Evolutionary conservation across 2,888 invertebrate species (phyloP).

Genomic region (Caenorhabditis zanzibari): DNA sequence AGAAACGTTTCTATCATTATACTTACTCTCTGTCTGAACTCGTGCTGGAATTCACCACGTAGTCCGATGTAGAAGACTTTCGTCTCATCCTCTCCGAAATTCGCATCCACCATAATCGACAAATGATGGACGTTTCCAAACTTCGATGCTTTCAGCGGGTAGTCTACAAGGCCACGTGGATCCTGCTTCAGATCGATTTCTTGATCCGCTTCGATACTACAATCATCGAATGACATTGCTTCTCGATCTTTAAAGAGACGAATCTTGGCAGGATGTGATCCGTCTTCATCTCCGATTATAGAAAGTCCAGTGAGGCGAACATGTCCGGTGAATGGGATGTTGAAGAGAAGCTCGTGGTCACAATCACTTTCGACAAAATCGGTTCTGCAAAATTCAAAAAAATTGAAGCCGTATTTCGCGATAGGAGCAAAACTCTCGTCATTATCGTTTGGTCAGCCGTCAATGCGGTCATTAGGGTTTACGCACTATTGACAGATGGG

Average conservation of each 20-base stretch:
- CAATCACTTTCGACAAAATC: constrained; percentile 92
- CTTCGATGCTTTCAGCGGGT: constrained; percentile 87
- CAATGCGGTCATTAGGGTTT: not conserved
- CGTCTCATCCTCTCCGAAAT: constrained; percentile 90
- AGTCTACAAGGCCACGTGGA: constrained; percentile 76
- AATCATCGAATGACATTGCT: constrained; percentile 95
- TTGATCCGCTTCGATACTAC: constrained; percentile 85
- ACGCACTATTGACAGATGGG: not conserved
- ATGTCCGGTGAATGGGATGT: constrained; percentile 95
- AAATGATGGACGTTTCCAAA: constrained; percentile 94
- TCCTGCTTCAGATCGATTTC: constrained; percentile 81
- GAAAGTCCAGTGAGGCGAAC: constrained; percentile 96
- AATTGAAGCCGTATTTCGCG: not conserved
- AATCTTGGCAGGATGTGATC: constrained; percentile 90
- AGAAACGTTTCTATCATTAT: no score
- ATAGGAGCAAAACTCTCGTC: not conserved
- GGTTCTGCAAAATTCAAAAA: constrained; percentile 60
- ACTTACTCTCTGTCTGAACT: constrained; percentile 74
- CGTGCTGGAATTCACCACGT: constrained; percentile 90
- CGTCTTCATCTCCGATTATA: constrained; percentile 92
- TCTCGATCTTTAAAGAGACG: constrained; percentile 87
- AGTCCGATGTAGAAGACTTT: constrained; percentile 92
- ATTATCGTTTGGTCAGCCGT: constrained; percentile 8
- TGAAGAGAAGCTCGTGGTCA: constrained; percentile 96
- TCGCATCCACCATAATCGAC: constrained; percentile 86